Evolutionary conservation across 2,888 invertebrate genomes (phyloP).

Genomic region (Caenorhabditis parvicauda): DNA sequence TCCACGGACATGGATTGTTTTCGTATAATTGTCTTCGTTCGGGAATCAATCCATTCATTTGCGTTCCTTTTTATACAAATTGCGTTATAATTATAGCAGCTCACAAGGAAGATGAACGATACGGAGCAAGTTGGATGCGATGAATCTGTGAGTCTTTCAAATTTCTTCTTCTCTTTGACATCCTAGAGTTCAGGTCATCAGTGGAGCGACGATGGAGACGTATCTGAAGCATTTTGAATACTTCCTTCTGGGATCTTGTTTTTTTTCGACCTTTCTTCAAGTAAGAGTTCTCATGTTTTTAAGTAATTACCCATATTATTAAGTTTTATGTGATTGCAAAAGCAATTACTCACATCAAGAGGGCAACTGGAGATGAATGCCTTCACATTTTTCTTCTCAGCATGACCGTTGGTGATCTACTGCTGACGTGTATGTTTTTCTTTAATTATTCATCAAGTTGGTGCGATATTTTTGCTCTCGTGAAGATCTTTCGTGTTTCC

Average conservation of each 20-base stretch:
- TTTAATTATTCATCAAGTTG: background rate
- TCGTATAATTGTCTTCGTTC: too few species aligned
- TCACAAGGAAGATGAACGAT: background rate
- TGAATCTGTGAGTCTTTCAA: background rate
- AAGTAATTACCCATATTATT: slow-evolving; percentile 11
- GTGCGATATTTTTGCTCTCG: too few species aligned
- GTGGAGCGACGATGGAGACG: slow-evolving; percentile 8
- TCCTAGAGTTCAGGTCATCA: slow-evolving; percentile 17
- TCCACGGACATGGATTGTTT: too few species aligned
- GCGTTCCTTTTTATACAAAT: too few species aligned
- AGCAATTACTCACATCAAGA: slow-evolving; percentile 44
- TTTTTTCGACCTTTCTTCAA: slow-evolving; percentile 27
- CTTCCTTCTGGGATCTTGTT: slow-evolving; percentile 18
- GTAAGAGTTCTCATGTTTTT: slow-evolving; percentile 6
- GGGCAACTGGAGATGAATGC: slow-evolving; percentile 55
- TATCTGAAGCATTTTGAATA: slow-evolving; percentile 25
- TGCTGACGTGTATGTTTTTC: slow-evolving; percentile 47
- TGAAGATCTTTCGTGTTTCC: background rate
- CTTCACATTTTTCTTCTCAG: slow-evolving; percentile 57
- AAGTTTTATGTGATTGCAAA: slow-evolving; percentile 47
- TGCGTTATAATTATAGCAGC: too few species aligned
- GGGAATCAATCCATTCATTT: too few species aligned
- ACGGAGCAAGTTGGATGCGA: background rate
- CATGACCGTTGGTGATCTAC: slow-evolving; percentile 58
- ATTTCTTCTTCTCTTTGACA: background rate